phyloP scores from a whole-genome alignment of 2,888 invertebrate species.

The Phymatocera aterrima region DNA sequence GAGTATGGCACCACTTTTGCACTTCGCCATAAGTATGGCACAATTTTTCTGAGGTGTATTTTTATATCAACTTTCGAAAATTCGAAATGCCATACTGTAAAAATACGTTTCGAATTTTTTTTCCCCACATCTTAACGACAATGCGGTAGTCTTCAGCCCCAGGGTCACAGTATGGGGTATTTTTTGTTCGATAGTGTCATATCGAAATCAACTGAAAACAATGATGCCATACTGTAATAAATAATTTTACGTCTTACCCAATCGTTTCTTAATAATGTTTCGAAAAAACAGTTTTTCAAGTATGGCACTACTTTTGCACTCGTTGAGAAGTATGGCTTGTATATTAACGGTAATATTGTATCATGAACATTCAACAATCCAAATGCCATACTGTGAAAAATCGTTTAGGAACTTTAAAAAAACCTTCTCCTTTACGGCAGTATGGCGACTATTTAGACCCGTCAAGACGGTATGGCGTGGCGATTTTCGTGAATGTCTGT shows the following conservation, averaged over 20 bases:
- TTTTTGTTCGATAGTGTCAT: background rate
- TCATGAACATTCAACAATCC: background rate
- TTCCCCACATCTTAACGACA: background rate
- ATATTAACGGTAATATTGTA: background rate
- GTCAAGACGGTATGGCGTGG: background rate
- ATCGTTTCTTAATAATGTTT: background rate
- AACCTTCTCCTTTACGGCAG: background rate
- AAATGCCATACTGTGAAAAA: slow-evolving; percentile 30
- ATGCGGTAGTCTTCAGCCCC: background rate
- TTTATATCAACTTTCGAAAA: background rate
- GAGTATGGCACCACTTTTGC: slow-evolving; percentile 19
- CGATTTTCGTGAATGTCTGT: background rate
- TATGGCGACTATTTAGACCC: slow-evolving; percentile 19
- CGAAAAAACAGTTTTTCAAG: slow-evolving; percentile 17
- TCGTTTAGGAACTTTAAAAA: background rate
- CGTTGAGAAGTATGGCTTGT: slow-evolving; percentile 6
- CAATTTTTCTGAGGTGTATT: background rate
- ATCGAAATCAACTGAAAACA: background rate
- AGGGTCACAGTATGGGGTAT: slow-evolving; percentile 9
- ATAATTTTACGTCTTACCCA: background rate
- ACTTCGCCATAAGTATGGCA: slow-evolving; percentile 17
- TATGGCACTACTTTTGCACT: slow-evolving; percentile 18
- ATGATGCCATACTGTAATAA: slow-evolving; percentile 6
- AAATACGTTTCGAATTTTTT: background rate
- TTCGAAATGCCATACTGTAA: slow-evolving; percentile 16